phyloP scores from a whole-genome alignment of 2,113 vertebrate species.

The Proteles cristata region DNA sequence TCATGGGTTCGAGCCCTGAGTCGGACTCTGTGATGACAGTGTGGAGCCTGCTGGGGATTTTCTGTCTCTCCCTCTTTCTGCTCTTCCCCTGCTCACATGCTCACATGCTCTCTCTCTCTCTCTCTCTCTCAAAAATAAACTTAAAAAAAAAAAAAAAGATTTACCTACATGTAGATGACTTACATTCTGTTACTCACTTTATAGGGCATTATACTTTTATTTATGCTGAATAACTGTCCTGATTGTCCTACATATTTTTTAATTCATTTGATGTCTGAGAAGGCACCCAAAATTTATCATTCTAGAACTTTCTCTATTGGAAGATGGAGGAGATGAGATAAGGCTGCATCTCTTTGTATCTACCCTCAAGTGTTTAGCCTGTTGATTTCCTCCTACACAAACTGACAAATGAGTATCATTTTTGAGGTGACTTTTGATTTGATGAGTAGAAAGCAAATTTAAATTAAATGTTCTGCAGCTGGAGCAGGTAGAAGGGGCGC shows the following conservation, averaged over 20 bases:
- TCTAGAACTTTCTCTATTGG: constrained; percentile 25
- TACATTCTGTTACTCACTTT: not conserved
- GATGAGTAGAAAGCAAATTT: not conserved
- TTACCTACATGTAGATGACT: constrained; percentile 18
- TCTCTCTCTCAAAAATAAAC: too few species aligned
- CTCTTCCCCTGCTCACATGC: too few species aligned
- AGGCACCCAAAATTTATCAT: not conserved
- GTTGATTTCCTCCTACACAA: not conserved
- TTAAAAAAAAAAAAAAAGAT: not conserved
- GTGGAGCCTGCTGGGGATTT: too few species aligned
- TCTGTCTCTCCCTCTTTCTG: too few species aligned
- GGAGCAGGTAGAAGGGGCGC: constrained; percentile 49
- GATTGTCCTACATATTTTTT: not conserved
- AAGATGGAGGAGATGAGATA: not conserved
- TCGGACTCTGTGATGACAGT: too few species aligned
- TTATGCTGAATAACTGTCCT: not conserved
- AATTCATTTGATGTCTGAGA: constrained; percentile 14
- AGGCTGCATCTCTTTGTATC: not conserved
- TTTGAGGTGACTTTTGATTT: constrained; percentile 20
- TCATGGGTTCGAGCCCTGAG: too few species aligned
- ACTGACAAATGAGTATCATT: not conserved
- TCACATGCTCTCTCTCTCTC: too few species aligned
- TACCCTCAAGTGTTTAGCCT: not conserved
- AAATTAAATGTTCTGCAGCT: not conserved
- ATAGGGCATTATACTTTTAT: not conserved